Evolutionary conservation across 1,140 invertebrate genomes (phyloP).

Genomic region (Drosophila kanapiae): DNA sequence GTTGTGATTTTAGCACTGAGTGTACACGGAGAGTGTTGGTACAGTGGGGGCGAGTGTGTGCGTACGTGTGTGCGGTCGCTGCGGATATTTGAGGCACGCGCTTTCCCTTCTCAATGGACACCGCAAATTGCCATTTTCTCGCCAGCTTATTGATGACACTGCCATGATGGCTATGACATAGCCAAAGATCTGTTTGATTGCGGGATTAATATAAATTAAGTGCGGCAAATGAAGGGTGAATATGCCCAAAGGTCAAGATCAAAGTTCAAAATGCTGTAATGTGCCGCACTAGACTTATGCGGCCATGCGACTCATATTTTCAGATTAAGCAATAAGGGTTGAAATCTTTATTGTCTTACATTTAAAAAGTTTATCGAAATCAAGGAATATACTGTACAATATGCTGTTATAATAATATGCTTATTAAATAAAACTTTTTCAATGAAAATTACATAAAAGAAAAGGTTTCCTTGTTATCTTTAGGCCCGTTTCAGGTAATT

Average conservation of each 20-base stretch:
- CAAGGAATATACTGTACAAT: neutral
- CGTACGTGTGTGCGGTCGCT: conserved; percentile 25
- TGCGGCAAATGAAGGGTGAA: conserved; percentile 2
- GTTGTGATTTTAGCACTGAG: conserved; percentile 24
- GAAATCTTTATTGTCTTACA: too few species aligned
- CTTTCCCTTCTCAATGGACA: conserved; percentile 12
- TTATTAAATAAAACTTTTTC: neutral
- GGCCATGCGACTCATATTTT: too few species aligned
- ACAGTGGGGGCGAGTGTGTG: neutral
- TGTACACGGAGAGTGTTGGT: neutral
- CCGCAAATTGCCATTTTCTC: conserved; percentile 38
- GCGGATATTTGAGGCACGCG: conserved; percentile 43
- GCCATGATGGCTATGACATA: conserved; percentile 24
- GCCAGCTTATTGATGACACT: conserved; percentile 30
- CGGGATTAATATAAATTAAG: conserved; percentile 56
- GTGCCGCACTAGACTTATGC: neutral
- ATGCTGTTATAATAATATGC: neutral
- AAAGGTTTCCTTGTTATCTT: neutral
- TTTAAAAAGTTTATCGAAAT: neutral
- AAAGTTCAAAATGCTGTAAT: conserved; percentile 10
- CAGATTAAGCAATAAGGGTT: neutral
- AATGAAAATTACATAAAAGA: neutral
- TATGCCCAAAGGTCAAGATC: neutral
- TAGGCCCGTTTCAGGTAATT: neutral
- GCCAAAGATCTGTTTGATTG: conserved; percentile 40